Evolutionary conservation across 2,113 vertebrate species (phyloP), one percentile per base, ranked within the genome.

Genomic region (Ameiurus melas): DNA sequence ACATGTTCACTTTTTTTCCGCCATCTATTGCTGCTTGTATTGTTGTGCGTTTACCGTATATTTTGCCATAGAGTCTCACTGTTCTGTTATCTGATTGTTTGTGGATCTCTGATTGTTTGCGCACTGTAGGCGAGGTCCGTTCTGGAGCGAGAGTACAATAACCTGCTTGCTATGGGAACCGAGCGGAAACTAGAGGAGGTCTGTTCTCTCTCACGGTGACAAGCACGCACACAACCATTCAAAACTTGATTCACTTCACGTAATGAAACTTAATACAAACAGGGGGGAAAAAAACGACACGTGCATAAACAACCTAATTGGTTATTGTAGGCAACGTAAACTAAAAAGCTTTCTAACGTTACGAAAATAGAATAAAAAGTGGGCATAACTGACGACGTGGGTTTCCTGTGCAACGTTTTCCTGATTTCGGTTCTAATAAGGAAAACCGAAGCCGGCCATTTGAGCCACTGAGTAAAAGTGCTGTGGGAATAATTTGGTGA

Each of bases 151-250:
- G 98, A 99, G 90, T 99, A 98, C 90, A 97, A 96, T 95, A 96
- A 96, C 90, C 97, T 99, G 83, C 93, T 99, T 89, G 92, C 96
- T 64, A 83, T 95, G n/a, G 98, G 97, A 85, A 99, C 98, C 0
- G 97, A 99, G 84, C 93, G 98, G 90, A 97, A 96, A 86, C 94
- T 97, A 88, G 97, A 98, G 68, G 98, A 99, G 93, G 98, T 99
- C 91, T 96, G 94, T 27, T 20, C 19, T 27, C 22, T 17, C 4
- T 20, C 39, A 2, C 14, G 9, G 13, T 33, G 20, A 36, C 33
- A 36, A 25, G 22, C 60, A 60, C 3, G 0, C 27, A 9, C 27
- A 2, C 77, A 53, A 27, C n/a, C 77, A 33, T 20, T 78, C 43
- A 25, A 77, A 25, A 77, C 9, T 0, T 47, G n/a, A n/a, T 55